phyloP scores from a whole-genome alignment of 2,888 invertebrate genomes.

The Caenorhabditis auriculariae region DNA sequence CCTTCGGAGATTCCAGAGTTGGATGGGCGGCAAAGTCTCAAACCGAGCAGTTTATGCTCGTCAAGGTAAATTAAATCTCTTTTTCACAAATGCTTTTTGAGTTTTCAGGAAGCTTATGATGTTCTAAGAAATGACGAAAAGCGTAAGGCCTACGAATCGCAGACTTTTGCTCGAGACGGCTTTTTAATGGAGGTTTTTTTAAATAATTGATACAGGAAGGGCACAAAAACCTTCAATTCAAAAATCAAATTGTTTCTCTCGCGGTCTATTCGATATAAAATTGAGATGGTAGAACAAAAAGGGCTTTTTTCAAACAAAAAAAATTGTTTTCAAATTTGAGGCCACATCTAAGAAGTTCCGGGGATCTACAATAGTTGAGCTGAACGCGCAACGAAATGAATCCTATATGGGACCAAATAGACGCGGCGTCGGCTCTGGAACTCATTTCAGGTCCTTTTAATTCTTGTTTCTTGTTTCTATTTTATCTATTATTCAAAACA shows the following conservation, averaged over 20 bases:
- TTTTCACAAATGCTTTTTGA: neutral
- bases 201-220: neutral
- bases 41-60: slow-evolving; percentile 30
- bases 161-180: neutral
- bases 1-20: slow-evolving; percentile 11
- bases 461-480: too few relatives aligned
- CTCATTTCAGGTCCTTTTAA: slow-evolving; percentile 32
- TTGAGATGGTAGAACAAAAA: too few relatives aligned
- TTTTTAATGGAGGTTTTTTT: too few relatives aligned
- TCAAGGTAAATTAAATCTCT: slow-evolving; percentile 12
- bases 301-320: too few relatives aligned
- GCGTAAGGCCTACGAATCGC: slow-evolving; percentile 16
- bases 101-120: slow-evolving; percentile 27
- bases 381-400: slow-evolving; percentile 16
- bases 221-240: neutral
- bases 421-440: slow-evolving; percentile 3
- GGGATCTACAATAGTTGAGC: neutral
- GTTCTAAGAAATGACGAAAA: slow-evolving; percentile 22
- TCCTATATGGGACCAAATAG: slow-evolving; percentile 5
- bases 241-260: slow-evolving; percentile 10
- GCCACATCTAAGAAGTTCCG: neutral
- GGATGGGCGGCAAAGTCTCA: slow-evolving; percentile 21
- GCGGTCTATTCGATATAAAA: too few relatives aligned
- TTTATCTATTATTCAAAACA: neutral
- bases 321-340: neutral